Conservation (phyloP, 2,888 invertebrate genomes). For the Morpho deidamia region DNA sequence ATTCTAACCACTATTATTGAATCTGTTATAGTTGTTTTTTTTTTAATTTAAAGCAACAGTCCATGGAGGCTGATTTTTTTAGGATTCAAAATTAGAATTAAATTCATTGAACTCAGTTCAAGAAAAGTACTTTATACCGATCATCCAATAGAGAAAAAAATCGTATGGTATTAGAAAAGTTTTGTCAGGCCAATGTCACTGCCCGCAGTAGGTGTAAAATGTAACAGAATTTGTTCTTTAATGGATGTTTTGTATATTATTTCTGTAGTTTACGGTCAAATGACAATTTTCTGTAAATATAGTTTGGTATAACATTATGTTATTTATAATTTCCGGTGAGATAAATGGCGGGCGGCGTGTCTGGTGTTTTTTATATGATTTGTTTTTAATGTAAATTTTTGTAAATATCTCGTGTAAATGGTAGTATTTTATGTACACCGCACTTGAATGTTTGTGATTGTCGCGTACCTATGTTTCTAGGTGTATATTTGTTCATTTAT, state of each 20-base stretch:
- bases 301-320: constrained; percentile 35
- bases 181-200: constrained; percentile 36
- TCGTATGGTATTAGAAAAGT: background rate
- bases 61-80: background rate
- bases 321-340: constrained; percentile 47
- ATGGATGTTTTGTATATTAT: constrained; percentile 31
- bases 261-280: constrained; percentile 39
- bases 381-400: constrained; percentile 47
- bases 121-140: constrained; percentile 17
- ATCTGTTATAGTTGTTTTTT: too few species aligned
- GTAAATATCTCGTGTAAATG: constrained; percentile 48
- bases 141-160: constrained; percentile 31
- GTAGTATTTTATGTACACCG: constrained; percentile 40
- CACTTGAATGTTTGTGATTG: constrained; percentile 53
- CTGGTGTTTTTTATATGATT: constrained; percentile 31
- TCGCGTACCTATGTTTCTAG: constrained; percentile 33
- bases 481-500: constrained; percentile 39
- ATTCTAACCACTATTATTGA: too few species aligned
- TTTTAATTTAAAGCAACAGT: too few species aligned
- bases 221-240: constrained; percentile 10
- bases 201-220: constrained; percentile 34
- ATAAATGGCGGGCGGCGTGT: constrained; percentile 37
- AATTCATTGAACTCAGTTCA: background rate
- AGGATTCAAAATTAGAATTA: background rate
- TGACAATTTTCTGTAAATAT: constrained; percentile 63